A percentile compares a stretch with the other conserved stretches of the same genome.
Conservation (phyloP, 1,140 invertebrate genomes). For the Argopecten irradians region DNA sequence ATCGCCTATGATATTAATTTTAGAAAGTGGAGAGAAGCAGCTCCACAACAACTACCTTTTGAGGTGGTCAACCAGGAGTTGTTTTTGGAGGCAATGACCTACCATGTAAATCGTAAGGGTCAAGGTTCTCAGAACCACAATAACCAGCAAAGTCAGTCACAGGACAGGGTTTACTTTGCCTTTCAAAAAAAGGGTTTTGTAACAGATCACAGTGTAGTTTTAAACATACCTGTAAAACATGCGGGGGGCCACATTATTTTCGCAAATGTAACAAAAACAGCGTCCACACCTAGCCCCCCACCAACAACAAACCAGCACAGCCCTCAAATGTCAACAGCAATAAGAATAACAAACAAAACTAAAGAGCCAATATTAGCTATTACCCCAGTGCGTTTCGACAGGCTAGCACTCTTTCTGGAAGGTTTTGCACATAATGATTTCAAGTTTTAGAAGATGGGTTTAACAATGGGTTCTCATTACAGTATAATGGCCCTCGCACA, state of each 20-base stretch:
- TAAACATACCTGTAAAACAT: neutral
- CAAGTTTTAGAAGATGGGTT: neutral
- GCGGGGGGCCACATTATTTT: neutral
- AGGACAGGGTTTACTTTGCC: neutral
- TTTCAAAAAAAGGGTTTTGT: neutral
- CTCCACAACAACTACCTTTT: neutral
- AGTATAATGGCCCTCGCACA: neutral
- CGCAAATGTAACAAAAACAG: too few species aligned
- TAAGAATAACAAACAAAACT: neutral
- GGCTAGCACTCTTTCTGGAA: neutral
- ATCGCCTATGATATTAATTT: conserved; percentile 16
- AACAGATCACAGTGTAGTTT: neutral
- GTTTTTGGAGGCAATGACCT: neutral
- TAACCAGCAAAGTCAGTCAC: neutral
- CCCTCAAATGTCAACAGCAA: too few species aligned
- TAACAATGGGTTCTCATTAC: neutral
- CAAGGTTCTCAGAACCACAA: neutral
- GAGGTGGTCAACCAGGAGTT: neutral
- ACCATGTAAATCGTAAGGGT: neutral
- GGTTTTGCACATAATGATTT: neutral
- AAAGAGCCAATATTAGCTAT: neutral
- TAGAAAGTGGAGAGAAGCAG: neutral
- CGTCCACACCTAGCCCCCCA: too few species aligned
- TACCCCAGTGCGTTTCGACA: neutral
- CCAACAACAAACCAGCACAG: too few species aligned